These are phyloP conservation scores for Notoglanidium macrostoma DNA, from an alignment of 2,797 vertebrate species.

Conservation along the genomic window DNA sequence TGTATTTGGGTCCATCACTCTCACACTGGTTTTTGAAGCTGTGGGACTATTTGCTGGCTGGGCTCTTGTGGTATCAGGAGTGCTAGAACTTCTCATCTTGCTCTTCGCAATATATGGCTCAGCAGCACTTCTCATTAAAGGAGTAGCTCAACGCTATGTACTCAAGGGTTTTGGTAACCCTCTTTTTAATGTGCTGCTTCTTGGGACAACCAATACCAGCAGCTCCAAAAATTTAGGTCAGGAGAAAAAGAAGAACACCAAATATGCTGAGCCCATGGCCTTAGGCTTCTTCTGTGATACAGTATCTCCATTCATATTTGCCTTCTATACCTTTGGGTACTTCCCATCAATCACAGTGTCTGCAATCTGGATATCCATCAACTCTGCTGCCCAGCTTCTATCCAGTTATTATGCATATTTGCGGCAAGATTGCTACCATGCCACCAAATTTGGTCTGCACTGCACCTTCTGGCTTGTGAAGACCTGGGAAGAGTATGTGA, in stretches of 20 bases:
- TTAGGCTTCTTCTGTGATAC: slow-evolving; percentile 84
- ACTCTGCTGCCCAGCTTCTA: slow-evolving; percentile 78
- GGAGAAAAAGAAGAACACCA: slow-evolving; percentile 89
- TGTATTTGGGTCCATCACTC: slow-evolving; percentile 83
- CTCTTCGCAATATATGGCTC: slow-evolving; percentile 83
- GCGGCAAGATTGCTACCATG: slow-evolving; percentile 81
- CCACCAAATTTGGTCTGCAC: slow-evolving; percentile 84
- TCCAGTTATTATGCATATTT: slow-evolving; percentile 85
- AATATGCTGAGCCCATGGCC: slow-evolving; percentile 89
- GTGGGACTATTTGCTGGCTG: slow-evolving; percentile 75
- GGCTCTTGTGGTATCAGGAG: slow-evolving; percentile 80
- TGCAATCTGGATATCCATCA: slow-evolving; percentile 81
- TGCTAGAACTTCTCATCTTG: slow-evolving; percentile 81
- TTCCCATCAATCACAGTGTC: slow-evolving; percentile 77
- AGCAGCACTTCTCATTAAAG: slow-evolving; percentile 81
- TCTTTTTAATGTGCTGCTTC: slow-evolving; percentile 85
- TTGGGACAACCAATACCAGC: slow-evolving; percentile 76
- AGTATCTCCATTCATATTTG: slow-evolving; percentile 80
- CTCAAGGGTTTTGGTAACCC: slow-evolving; percentile 88
- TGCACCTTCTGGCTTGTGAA: slow-evolving; percentile 84
- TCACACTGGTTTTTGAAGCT: slow-evolving; percentile 83
- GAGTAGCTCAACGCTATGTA: slow-evolving; percentile 80
- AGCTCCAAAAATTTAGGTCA: slow-evolving; percentile 75
- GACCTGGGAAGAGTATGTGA: slow-evolving; percentile 84
- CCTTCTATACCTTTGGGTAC: slow-evolving; percentile 86